Conservation (phyloP, 2,888 invertebrate genomes). For the Chrysolina americana region DNA sequence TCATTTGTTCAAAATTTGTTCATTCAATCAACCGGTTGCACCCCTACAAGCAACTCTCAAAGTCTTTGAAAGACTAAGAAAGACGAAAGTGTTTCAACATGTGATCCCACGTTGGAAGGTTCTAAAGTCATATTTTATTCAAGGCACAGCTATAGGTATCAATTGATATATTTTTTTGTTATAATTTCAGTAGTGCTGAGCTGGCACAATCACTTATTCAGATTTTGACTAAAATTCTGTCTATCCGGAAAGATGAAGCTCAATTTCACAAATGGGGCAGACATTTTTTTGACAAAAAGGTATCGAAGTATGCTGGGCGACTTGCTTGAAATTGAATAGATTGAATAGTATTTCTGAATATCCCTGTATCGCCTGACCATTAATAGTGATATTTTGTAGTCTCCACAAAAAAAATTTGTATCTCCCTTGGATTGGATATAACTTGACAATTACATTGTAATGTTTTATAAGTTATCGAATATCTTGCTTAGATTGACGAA, state of each 20-base stretch:
- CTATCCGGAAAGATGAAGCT: neutral
- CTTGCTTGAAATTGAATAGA: neutral
- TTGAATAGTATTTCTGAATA: neutral
- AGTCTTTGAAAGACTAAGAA: too few relatives aligned
- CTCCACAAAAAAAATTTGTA: neutral
- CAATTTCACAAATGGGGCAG: neutral
- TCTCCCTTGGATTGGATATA: neutral
- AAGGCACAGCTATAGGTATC: neutral
- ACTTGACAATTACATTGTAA: neutral
- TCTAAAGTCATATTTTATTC: neutral
- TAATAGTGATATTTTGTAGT: neutral
- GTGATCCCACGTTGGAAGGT: too few relatives aligned
- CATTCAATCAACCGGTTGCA: too few relatives aligned
- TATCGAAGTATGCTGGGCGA: neutral
- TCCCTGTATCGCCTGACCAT: slow-evolving; percentile 6
- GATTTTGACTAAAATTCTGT: neutral
- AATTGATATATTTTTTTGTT: neutral
- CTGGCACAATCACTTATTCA: slow-evolving; percentile 6
- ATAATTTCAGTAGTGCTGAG: neutral
- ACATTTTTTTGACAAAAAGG: neutral
- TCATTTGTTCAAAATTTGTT: too few relatives aligned
- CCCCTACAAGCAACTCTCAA: too few relatives aligned
- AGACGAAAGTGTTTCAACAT: too few relatives aligned
- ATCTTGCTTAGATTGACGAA: neutral
- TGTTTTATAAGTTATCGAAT: neutral